Percentiles rank a stretch among this genome's conserved stretches.
Conservation (phyloP, 1,140 invertebrate species). For the Diprion similis region DNA sequence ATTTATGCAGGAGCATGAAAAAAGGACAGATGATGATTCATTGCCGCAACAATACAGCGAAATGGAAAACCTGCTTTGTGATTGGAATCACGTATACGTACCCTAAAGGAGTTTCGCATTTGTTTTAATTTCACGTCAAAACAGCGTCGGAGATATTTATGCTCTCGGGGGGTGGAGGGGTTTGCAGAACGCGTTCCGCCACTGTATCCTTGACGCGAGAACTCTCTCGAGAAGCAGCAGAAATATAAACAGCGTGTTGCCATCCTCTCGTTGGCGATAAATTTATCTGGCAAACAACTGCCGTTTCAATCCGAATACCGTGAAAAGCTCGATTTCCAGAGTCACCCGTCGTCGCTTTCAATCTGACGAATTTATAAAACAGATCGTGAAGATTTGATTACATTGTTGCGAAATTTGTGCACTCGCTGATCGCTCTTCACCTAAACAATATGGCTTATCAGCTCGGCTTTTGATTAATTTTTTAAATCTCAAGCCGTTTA, state of each 20-base stretch:
- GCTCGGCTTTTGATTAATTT: too few species aligned
- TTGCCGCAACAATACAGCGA: not conserved
- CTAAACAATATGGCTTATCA: too few species aligned
- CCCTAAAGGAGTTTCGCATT: constrained; percentile 2
- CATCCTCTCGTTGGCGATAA: constrained; percentile 20
- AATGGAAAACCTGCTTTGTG: not conserved
- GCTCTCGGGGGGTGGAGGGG: not conserved
- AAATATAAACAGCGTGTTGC: constrained; percentile 15
- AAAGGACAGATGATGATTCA: not conserved
- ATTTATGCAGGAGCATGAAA: not conserved
- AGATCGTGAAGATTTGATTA: too few species aligned
- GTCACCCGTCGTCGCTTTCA: too few species aligned
- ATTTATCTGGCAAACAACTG: constrained; percentile 33
- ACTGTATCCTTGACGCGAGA: not conserved
- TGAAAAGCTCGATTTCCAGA: too few species aligned
- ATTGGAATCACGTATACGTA: not conserved
- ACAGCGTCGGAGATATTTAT: constrained; percentile 13
- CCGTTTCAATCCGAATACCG: not conserved
- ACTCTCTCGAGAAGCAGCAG: not conserved
- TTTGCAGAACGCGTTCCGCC: not conserved
- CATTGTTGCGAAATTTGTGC: too few species aligned
- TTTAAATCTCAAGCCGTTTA: too few species aligned
- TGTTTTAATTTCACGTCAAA: constrained; percentile 11
- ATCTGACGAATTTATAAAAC: too few species aligned
- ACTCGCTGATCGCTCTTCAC: too few species aligned